These are phyloP conservation scores for Syngnathus acus DNA, from an alignment of 2,797 vertebrate species.

Conservation along the genomic window DNA sequence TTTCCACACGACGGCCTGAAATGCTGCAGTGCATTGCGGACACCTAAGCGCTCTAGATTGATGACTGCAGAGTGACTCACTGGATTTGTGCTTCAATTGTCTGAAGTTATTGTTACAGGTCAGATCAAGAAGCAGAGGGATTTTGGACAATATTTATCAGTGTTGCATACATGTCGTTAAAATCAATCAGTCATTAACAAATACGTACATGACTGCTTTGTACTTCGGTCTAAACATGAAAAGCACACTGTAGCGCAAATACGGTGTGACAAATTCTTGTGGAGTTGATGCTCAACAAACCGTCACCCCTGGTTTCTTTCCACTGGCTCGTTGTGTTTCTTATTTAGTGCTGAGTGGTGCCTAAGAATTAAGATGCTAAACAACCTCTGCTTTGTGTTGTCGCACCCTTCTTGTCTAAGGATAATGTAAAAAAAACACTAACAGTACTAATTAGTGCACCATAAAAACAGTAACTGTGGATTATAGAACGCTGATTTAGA, in stretches of 20 bases:
- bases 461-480: not conserved
- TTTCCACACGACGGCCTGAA: slow-evolving; percentile 14
- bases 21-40: slow-evolving; percentile 6
- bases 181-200: too few species aligned
- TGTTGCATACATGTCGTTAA: too few species aligned
- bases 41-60: slow-evolving; percentile 21
- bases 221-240: not conserved
- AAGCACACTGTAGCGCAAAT: slow-evolving; percentile 30
- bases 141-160: too few species aligned
- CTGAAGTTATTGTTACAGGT: too few species aligned
- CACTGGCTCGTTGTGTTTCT: slow-evolving; percentile 19
- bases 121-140: too few species aligned
- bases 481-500: not conserved
- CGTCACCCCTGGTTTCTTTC: slow-evolving; percentile 27
- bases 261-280: slow-evolving; percentile 22
- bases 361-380: not conserved
- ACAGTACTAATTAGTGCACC: not conserved
- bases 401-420: not conserved
- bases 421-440: not conserved
- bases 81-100: slow-evolving; percentile 8
- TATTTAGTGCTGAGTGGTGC: slow-evolving; percentile 24
- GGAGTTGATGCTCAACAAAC: slow-evolving; percentile 37
- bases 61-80: slow-evolving; percentile 2
- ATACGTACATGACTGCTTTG: too few species aligned
- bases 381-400: not conserved